Conservation (phyloP, 1,140 invertebrate genomes). For the Thaumatotibia leucotreta region DNA sequence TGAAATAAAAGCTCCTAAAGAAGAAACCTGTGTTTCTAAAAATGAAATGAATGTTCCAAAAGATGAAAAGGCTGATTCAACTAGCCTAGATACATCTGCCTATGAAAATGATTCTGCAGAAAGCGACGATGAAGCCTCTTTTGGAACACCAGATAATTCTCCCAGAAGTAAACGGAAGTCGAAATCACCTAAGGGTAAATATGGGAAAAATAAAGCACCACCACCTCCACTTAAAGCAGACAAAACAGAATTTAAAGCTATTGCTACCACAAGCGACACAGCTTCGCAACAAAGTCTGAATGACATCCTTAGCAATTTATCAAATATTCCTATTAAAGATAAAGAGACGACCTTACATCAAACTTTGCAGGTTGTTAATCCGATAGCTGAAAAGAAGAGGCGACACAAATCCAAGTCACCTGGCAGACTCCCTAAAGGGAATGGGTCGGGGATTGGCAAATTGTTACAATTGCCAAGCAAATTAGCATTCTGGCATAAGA, state of each 20-base stretch:
- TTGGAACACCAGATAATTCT: slow-evolving; percentile 70
- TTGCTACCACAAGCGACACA: neutral
- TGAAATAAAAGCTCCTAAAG: slow-evolving; percentile 9
- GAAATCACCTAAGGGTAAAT: slow-evolving; percentile 58
- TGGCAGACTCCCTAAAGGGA: slow-evolving; percentile 32
- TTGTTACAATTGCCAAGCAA: slow-evolving; percentile 69
- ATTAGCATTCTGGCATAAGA: slow-evolving; percentile 71
- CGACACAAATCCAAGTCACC: slow-evolving; percentile 58
- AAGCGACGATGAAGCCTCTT: slow-evolving; percentile 66
- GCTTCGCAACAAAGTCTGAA: slow-evolving; percentile 30
- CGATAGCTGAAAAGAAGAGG: slow-evolving; percentile 36
- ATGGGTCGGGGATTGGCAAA: slow-evolving; percentile 53
- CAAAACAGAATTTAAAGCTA: slow-evolving; percentile 15
- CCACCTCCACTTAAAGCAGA: slow-evolving; percentile 37
- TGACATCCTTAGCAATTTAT: slow-evolving; percentile 28
- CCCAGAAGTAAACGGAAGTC: slow-evolving; percentile 57
- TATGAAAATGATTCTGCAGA: slow-evolving; percentile 49
- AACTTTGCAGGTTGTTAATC: slow-evolving; percentile 31
- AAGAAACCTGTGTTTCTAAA: no score
- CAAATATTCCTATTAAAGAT: slow-evolving; percentile 21
- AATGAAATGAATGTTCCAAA: slow-evolving; percentile 16
- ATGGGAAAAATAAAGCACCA: slow-evolving; percentile 70
- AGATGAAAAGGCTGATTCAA: slow-evolving; percentile 28
- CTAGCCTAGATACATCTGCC: slow-evolving; percentile 31
- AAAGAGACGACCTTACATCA: slow-evolving; percentile 19